Base-by-base conservation (phyloP, 2,888 invertebrate genomes). In the Calameuta pallipes region DNA sequence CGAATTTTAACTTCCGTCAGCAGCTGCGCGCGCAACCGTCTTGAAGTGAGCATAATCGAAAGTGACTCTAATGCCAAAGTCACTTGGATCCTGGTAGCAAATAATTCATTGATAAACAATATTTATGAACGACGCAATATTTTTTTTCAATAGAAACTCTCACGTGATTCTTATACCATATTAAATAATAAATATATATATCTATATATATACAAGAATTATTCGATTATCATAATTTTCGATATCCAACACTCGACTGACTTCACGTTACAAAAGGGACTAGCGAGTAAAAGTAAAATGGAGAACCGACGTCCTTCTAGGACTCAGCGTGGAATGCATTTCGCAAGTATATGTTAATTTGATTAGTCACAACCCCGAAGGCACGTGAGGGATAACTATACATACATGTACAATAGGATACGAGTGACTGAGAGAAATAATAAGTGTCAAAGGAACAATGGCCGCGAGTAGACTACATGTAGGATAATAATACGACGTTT, bases 301-400 rank as follows among this genome's bases (percentile, higher is more conserved):
- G 41, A 56, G 41, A 56, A 71, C 31, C 71, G 31, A 33, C 71
- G 71, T 71, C 71, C 33, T 34, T 71, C 71, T 30, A 13, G 31
- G 31, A 33, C 71, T 71, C 71, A 15, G 71, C 71, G 15, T 30
- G 86, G 83, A 83, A 85, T 86, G 83, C 81, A 83, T 89, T 87
- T 88, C 84, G 85, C 87, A 90, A 90, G 83, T 81, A 84, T 86
- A 86, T 87, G 87, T 80, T 85, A 86, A 87, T 86, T 86, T 83
- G 80, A 86, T 90, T 89, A 89, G 89, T 89, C 89, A 90, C 87
- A 86, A 87, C 83, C 80, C 33, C 15, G 71, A 11, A 56, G 15
- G 23, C 23, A 15, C 41, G 41, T 23, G 41, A 15, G 41, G 41
- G 23, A 23, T 56, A 56, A 56, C 41, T 71, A 31, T 33, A 13